A percentile compares a stretch with the other conserved stretches of the same genome.
Evolutionary conservation across 2,888 invertebrate genomes (phyloP).

Genomic region (Oasisia sp.): DNA sequence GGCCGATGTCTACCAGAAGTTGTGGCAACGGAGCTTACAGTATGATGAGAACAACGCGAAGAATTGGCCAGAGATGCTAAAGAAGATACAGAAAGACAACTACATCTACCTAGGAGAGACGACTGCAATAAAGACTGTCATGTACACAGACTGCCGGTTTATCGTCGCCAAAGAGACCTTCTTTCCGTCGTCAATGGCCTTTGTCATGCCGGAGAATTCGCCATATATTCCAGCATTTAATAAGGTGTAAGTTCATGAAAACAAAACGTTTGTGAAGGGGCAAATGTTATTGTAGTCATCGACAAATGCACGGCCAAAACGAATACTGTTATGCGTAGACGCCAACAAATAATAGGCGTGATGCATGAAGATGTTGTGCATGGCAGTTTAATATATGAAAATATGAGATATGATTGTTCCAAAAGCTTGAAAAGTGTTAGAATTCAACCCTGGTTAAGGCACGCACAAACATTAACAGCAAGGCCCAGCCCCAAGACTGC

Average conservation of each 20-base stretch:
- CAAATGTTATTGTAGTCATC: background rate
- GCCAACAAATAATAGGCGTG: no score
- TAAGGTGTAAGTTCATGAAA: conserved; percentile 26
- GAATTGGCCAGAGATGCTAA: conserved; percentile 30
- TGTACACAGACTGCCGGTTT: conserved; percentile 33
- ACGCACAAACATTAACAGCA: no score
- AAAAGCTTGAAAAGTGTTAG: no score
- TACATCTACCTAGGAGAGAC: conserved; percentile 36
- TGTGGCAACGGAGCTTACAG: conserved; percentile 23
- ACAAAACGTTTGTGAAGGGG: background rate
- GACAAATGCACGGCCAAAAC: background rate
- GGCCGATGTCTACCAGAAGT: conserved; percentile 14
- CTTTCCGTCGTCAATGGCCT: conserved; percentile 36
- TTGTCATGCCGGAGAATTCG: conserved; percentile 36
- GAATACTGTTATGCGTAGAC: no score
- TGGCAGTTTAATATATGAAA: no score
- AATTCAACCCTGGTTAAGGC: no score
- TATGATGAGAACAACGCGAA: conserved; percentile 30
- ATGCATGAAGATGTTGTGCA: no score
- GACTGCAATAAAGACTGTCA: conserved; percentile 22
- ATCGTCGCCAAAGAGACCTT: conserved; percentile 33
- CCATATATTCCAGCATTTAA: conserved; percentile 30
- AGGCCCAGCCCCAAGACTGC: no score
- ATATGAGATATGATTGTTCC: no score
- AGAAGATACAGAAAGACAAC: conserved; percentile 30